Base-by-base conservation (phyloP, 2,113 vertebrate species). In the Rousettus leschenaultii region DNA sequence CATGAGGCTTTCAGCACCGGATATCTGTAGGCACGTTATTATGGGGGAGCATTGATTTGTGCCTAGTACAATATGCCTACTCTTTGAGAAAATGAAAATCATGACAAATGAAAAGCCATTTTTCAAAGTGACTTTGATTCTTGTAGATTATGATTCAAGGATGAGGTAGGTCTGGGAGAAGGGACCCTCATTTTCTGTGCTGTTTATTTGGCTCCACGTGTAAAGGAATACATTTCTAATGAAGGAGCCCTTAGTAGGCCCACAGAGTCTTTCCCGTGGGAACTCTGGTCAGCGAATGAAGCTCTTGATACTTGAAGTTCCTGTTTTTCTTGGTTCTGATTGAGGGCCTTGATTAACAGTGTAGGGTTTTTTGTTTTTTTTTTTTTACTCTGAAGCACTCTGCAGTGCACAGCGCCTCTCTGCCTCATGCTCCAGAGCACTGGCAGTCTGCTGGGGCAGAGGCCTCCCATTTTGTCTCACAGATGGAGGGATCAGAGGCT, bases 61-160 rank as follows among this genome's bases (percentile, higher is more conserved):
- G 66, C 94, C 83, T 24, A 26, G 43, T 48, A 45, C 65, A 85
- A 40, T 94, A 61, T 91, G 77, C 93, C 92, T 98, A 86, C 91
- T 83, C 77, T 97, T 95, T 92, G 94, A 97, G 96, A 95, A 97
- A 97, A 89, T 97, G 94, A 95, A 92, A 97, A 89, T 95, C 91
- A 96, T 71, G 94, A 93, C 94, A 87, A 95, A 92, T 92, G 73
- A 96, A 96, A 96, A 96, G 74, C 68, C 89, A 83, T 94, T 97
- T 96, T 96, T 96, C 96, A 97, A 96, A 97, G 74, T 93, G 91
- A 96, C 93, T 95, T 96, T 96, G 95, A 83, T 92, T 79, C 91
- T 59, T 80, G 24, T 30, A 9, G 84, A 82, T 92, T 90, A 48
- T 51, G 92, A 68, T 94, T 95, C n/a, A 59, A 63, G 87, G 74